Evolutionary conservation across 2,888 invertebrate genomes (phyloP), one percentile per base, ranked within the genome.

Genomic region (Mechanitis mazaeus): DNA sequence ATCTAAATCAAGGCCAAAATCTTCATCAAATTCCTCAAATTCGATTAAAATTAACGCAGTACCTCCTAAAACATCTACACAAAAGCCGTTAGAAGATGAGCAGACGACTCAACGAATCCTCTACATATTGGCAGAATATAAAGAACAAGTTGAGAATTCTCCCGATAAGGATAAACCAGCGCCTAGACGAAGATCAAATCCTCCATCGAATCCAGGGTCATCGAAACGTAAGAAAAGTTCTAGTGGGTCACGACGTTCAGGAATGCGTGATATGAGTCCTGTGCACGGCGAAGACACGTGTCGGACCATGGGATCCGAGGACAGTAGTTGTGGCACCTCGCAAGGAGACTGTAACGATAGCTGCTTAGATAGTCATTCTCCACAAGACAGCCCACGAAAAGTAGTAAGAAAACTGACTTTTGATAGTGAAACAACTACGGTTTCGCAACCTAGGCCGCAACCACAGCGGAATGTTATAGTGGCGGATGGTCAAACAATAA

Each of bases 81-180:
- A 94, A 70, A 95, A 95, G 77, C 94, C 95, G 1, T 92, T 94
- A 68, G 95, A 95, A 85, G 95, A 95, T 72, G 95, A 95, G 75
- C 94, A 95, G 76, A 95, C 95, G 0, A 94, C 95, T 0, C 95
- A 95, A 75, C 90, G 95, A 69, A 95, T 95, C 71, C 93, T 95
- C 65, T 95, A 95, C 68, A 95, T 95, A 71, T 79, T 95, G 56
- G 95, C 95, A 0, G 94, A 95, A 75, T 95, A 95, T 77, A 94
- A 94, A 56, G 95, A 95, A 72, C 95, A 95, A 75, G 87, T 95
- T 54, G 91, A 95, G 70, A 95, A 95, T 74, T 95, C 94, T 1
- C 95, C 95, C 0, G 95, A 95, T 80, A 95, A 95, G 75, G 94
- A 95, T 77, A 95, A 95, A 79, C 95, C 95, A 0, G 95, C 95